phyloP scores from a whole-genome alignment of 2,113 vertebrate genomes.

The Agapornis roseicollis region DNA sequence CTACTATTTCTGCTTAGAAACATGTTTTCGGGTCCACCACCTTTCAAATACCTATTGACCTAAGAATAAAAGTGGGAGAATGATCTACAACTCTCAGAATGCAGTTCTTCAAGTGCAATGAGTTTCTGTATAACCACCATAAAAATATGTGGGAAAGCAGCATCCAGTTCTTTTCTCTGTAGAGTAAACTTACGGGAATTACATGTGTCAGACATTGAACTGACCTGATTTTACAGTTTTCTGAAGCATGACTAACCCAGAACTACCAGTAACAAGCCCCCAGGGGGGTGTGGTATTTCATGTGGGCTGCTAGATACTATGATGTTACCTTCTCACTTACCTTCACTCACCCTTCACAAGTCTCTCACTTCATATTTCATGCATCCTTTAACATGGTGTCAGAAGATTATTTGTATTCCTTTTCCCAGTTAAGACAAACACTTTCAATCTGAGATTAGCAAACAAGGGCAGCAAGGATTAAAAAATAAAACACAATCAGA shows the following conservation, averaged over 20 bases:
- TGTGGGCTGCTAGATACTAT: neutral
- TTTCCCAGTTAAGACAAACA: conserved; percentile 77
- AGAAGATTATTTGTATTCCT: neutral
- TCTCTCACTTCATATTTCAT: neutral
- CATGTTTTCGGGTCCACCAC: neutral
- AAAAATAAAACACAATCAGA: conserved; percentile 37
- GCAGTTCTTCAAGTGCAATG: neutral
- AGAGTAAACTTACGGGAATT: neutral
- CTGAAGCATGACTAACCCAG: neutral
- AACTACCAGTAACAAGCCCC: neutral
- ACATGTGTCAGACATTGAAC: neutral
- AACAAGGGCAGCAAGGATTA: conserved; percentile 42
- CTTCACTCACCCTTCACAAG: neutral
- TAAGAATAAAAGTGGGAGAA: neutral
- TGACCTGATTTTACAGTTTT: neutral
- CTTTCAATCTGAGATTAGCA: conserved; percentile 61
- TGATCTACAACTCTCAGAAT: neutral
- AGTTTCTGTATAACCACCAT: neutral
- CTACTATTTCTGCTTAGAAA: neutral
- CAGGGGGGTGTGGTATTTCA: neutral
- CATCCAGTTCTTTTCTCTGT: neutral
- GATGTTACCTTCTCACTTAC: conserved; percentile 20
- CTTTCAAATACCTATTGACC: neutral
- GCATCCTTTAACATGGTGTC: neutral
- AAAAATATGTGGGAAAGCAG: neutral